These are phyloP conservation scores for Macrosteles quadrilineatus DNA, from an alignment of 1,140 invertebrate species.

Conservation along the genomic window DNA sequence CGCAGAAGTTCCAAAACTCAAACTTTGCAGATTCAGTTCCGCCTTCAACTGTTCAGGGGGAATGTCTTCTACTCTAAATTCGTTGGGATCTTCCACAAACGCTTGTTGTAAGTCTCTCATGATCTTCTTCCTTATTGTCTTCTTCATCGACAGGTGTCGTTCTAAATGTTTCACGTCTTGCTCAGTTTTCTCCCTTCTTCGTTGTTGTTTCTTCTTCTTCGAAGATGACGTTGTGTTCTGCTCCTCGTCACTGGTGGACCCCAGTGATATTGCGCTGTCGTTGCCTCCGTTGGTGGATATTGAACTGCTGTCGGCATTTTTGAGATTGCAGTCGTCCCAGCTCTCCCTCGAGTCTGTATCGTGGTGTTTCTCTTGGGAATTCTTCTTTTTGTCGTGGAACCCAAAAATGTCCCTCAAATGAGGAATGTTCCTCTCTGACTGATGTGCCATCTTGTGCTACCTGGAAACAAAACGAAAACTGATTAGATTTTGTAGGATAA, in stretches of 20 bases:
- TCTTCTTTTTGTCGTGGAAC: conserved; percentile 43
- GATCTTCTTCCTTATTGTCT: conserved; percentile 82
- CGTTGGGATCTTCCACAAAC: conserved; percentile 72
- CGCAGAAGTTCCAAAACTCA: conserved; percentile 58
- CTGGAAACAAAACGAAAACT: conserved; percentile 28
- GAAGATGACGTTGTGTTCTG: conserved; percentile 53
- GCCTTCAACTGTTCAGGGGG: conserved; percentile 67
- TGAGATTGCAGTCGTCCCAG: conserved; percentile 39
- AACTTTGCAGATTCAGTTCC: conserved; percentile 64
- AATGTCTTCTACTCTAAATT: conserved; percentile 66
- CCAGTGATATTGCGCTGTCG: conserved; percentile 55
- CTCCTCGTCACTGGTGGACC: conserved; percentile 58
- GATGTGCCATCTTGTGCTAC: conserved; percentile 46
- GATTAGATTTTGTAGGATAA: neutral
- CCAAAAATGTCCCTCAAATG: conserved; percentile 69
- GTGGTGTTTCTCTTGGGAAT: conserved; percentile 33
- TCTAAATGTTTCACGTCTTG: conserved; percentile 76
- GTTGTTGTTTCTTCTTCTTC: conserved; percentile 57
- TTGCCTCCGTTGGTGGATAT: conserved; percentile 46
- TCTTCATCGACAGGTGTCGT: conserved; percentile 82
- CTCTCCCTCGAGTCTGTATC: conserved; percentile 13
- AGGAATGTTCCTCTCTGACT: conserved; percentile 65
- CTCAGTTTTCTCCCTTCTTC: conserved; percentile 62
- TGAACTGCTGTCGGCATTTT: conserved; percentile 31
- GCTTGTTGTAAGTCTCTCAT: conserved; percentile 78